Percentiles rank a stretch among this genome's conserved stretches.
phyloP scores from a whole-genome alignment of 1,140 invertebrate species.

The Lycorma delicatula region DNA sequence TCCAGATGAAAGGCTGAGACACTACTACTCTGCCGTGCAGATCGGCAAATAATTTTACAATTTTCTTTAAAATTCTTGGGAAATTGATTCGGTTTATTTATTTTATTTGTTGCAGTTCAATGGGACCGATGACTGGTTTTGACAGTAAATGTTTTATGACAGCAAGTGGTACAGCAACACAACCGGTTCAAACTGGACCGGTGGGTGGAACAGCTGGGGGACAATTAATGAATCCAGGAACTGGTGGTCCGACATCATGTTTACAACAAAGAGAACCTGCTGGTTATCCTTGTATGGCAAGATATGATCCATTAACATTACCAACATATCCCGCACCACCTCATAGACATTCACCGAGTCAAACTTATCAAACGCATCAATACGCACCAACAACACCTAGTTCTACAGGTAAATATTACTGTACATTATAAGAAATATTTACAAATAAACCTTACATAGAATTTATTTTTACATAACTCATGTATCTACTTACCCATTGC shows the following conservation, averaged over 20 bases:
- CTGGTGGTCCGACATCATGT: slow-evolving; percentile 48
- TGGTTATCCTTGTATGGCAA: slow-evolving; percentile 54
- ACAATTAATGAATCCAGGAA: slow-evolving; percentile 43
- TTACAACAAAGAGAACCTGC: slow-evolving; percentile 56
- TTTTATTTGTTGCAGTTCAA: slow-evolving; percentile 51
- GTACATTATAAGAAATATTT: no score
- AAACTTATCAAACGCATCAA: slow-evolving; percentile 51
- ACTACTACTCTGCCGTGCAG: no score
- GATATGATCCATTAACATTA: slow-evolving; percentile 57
- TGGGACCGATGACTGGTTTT: slow-evolving; percentile 71
- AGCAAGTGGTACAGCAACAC: slow-evolving; percentile 12
- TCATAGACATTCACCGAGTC: slow-evolving; percentile 47
- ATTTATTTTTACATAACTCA: no score
- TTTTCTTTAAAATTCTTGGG: background rate
- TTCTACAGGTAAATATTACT: slow-evolving; percentile 55
- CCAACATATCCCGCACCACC: slow-evolving; percentile 40
- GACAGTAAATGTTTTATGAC: slow-evolving; percentile 17
- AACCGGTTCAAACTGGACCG: no score
- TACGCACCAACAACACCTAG: slow-evolving; percentile 48
- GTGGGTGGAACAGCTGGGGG: slow-evolving; percentile 38
- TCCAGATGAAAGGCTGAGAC: no score
- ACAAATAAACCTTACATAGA: no score
- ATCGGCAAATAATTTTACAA: background rate
- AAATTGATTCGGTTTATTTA: no score
- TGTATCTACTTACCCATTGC: no score